Conservation (phyloP, 2,797 vertebrate species). For the Tachyglossus aculeatus region DNA sequence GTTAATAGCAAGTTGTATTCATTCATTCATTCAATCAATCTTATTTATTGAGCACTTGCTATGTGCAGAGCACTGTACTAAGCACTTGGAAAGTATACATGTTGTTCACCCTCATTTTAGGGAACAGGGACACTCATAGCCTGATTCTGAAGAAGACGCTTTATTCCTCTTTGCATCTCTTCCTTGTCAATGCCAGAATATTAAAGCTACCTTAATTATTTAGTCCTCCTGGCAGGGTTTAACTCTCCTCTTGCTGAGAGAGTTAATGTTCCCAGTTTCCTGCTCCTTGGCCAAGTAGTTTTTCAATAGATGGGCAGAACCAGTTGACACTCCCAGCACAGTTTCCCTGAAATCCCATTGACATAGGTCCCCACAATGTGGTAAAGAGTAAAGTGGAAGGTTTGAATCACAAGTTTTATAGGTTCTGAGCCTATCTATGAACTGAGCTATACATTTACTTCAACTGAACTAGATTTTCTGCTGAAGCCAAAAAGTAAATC, state of each 20-base stretch:
- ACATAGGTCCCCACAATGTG: accelerated
- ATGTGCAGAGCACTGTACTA: too few species aligned
- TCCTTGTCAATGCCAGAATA: not conserved
- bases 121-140: not conserved
- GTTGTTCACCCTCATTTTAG: slow-evolving; percentile 6
- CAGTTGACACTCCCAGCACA: not conserved
- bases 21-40: too few species aligned
- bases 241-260: slow-evolving; percentile 2
- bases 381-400: not conserved
- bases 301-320: not conserved
- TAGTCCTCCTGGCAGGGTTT: slow-evolving; percentile 2
- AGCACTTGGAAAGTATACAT: too few species aligned
- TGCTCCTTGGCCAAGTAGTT: slow-evolving; percentile 19
- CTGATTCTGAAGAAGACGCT: not conserved
- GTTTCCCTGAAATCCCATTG: slow-evolving; percentile 8
- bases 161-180: not conserved
- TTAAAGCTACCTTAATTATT: slow-evolving; percentile 23
- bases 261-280: slow-evolving; percentile 34
- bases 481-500: slow-evolving; percentile 37
- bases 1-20: not conserved
- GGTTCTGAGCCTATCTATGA: not conserved
- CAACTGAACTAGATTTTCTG: slow-evolving; percentile 26
- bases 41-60: too few species aligned
- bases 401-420: not conserved
- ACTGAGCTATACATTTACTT: not conserved